A percentile compares a stretch with the other conserved stretches of the same genome.
phyloP scores from a whole-genome alignment of 2,797 vertebrate species.

The Apodemus agrarius region DNA sequence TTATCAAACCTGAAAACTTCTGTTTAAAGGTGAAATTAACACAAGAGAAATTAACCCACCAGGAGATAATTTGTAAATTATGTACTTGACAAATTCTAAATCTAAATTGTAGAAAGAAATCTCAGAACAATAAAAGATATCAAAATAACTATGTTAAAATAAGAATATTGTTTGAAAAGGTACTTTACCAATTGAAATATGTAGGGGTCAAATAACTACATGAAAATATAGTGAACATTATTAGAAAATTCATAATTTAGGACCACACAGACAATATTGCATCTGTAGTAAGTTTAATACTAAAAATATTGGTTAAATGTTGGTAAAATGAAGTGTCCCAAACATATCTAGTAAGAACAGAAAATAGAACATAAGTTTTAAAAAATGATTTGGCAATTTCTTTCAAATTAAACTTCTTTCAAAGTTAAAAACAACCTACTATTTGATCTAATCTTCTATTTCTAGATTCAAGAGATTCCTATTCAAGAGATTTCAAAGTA shows the following conservation, averaged over 20 bases:
- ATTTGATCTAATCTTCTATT: background rate
- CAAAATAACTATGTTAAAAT: background rate
- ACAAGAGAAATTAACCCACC: background rate
- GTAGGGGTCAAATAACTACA: background rate
- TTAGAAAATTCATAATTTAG: background rate
- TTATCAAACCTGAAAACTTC: conserved; percentile 5
- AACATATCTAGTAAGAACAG: background rate
- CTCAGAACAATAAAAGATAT: background rate
- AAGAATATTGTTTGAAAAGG: background rate
- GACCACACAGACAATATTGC: background rate
- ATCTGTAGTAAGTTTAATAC: background rate
- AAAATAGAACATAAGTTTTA: background rate
- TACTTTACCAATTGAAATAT: background rate
- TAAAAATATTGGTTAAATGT: background rate
- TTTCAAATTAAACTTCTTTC: background rate
- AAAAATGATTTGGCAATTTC: background rate
- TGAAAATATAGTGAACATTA: background rate
- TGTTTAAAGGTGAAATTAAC: background rate
- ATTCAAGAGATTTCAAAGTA: background rate
- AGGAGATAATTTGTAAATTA: background rate
- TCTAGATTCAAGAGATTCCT: background rate
- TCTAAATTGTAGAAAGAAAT: background rate
- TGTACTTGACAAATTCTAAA: background rate
- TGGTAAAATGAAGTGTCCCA: background rate
- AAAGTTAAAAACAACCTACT: background rate